These are phyloP conservation scores for Andinoacara biseriatus DNA, from an alignment of 2,113 vertebrate genomes.

Conservation along the genomic window DNA sequence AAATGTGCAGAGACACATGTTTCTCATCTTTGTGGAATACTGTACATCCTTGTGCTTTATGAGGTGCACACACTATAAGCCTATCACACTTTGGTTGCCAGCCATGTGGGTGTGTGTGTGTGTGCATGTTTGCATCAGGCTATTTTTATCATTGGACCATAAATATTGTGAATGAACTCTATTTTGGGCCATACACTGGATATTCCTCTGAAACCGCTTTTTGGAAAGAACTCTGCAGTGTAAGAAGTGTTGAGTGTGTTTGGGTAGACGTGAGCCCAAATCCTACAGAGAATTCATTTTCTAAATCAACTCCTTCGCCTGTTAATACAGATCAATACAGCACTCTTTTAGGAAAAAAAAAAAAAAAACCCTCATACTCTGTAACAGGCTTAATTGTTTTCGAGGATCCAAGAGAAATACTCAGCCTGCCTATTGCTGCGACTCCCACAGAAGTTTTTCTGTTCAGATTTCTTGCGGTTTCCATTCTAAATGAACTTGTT, in stretches of 20 bases:
- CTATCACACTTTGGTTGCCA: background rate
- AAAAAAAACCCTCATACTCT: background rate
- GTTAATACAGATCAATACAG: background rate
- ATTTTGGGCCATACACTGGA: slow-evolving; percentile 10
- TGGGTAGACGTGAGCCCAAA: background rate
- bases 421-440: background rate
- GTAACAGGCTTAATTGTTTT: background rate
- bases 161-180: background rate
- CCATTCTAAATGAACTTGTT: background rate
- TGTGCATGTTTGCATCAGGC: background rate
- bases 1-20: slow-evolving; percentile 10
- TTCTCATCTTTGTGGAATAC: slow-evolving; percentile 3
- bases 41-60: background rate
- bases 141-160: slow-evolving; percentile 17
- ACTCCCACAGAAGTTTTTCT: background rate
- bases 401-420: background rate
- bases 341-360: background rate
- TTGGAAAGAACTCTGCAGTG: background rate
- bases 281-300: background rate
- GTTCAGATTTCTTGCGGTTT: background rate
- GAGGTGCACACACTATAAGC: background rate
- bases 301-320: background rate
- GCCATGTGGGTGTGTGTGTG: background rate
- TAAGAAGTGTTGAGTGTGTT: background rate
- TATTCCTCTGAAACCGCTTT: slow-evolving; percentile 5